Conservation (phyloP, 1,140 invertebrate species). For the Drosophila varians region DNA sequence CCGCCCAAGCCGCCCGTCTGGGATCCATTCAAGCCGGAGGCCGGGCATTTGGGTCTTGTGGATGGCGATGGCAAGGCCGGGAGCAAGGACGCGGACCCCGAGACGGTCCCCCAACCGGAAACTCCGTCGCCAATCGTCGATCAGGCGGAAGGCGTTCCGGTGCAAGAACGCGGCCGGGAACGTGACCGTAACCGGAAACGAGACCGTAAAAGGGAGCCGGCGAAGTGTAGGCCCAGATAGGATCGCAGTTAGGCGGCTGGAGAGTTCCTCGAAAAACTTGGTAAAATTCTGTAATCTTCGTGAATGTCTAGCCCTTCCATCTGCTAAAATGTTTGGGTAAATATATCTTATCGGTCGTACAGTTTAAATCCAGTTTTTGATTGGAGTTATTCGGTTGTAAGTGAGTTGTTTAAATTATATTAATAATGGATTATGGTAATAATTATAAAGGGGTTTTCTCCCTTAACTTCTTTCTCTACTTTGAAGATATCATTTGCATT, state of each 20-base stretch:
- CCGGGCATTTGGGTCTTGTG: slow-evolving; percentile 43
- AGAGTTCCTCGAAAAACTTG: slow-evolving; percentile 1
- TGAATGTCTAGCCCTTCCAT: slow-evolving; percentile 6
- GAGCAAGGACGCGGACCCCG: neutral
- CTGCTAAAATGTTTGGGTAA: neutral
- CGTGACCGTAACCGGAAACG: neutral
- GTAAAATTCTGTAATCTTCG: slow-evolving; percentile 8
- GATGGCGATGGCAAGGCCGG: neutral
- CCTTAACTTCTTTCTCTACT: too few relatives aligned
- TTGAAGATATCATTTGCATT: too few relatives aligned
- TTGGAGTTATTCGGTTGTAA: too few relatives aligned
- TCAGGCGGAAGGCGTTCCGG: neutral
- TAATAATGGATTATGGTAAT: too few relatives aligned
- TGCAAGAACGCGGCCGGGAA: neutral
- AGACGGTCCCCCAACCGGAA: neutral
- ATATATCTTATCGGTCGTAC: slow-evolving; percentile 2
- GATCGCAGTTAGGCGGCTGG: neutral
- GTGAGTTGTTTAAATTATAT: too few relatives aligned
- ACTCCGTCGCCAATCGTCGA: neutral
- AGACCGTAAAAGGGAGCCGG: slow-evolving; percentile 1
- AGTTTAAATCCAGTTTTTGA: too few relatives aligned
- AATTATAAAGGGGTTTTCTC: too few relatives aligned
- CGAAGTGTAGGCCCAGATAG: neutral
- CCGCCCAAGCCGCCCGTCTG: slow-evolving; percentile 37
- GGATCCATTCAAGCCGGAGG: slow-evolving; percentile 58